phyloP scores from a whole-genome alignment of 2,113 vertebrate genomes.

The Notechis scutatus region DNA sequence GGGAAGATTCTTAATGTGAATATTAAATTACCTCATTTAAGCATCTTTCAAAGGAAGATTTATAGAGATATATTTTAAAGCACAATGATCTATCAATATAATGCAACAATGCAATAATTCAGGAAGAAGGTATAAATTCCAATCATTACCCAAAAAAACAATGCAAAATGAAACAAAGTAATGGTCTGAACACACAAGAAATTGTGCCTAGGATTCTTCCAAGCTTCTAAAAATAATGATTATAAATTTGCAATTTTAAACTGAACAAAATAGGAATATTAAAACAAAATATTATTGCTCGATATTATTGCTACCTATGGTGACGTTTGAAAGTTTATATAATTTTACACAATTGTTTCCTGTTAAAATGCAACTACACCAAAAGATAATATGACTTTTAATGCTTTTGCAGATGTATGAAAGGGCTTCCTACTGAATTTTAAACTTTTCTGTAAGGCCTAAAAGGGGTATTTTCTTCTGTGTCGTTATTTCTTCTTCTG shows the following conservation, averaged over 20 bases:
- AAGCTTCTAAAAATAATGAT: not conserved
- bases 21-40: not conserved
- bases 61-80: not conserved
- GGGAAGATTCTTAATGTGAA: not conserved
- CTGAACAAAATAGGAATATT: not conserved
- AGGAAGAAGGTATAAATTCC: not conserved
- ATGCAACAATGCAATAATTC: not conserved
- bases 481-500: not conserved
- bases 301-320: not conserved
- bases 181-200: not conserved
- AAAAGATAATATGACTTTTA: not conserved
- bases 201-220: not conserved
- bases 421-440: not conserved
- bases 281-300: not conserved
- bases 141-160: not conserved
- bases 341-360: not conserved
- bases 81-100: not conserved
- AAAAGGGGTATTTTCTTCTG: not conserved
- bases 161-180: not conserved
- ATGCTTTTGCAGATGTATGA: not conserved
- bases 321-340: not conserved
- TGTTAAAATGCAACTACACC: not conserved
- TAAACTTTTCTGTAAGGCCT: not conserved
- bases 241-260: not conserved
- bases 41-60: not conserved